These are phyloP conservation scores for Sebastiscus tertius DNA, from an alignment of 2,797 vertebrate species.

Conservation along the genomic window DNA sequence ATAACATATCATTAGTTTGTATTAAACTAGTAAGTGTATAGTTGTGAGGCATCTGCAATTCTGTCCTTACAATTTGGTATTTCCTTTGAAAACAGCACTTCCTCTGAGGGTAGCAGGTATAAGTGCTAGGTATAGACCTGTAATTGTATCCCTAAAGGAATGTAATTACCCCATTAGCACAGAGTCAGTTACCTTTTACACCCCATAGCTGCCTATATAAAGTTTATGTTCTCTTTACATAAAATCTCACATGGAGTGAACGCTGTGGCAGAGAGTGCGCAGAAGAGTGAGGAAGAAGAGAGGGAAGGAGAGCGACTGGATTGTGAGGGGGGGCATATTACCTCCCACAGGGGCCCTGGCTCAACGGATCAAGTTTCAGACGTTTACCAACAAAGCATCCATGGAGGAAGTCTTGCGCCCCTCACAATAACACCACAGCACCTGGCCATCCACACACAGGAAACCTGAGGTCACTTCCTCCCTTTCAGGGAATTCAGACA, in stretches of 20 bases:
- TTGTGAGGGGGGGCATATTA: slow-evolving; percentile 41
- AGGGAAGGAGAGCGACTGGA: slow-evolving; percentile 13
- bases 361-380: slow-evolving; percentile 74
- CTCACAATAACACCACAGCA: slow-evolving; percentile 76
- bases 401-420: slow-evolving; percentile 74
- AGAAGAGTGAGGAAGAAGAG: background rate
- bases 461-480: slow-evolving; percentile 83
- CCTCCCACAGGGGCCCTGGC: slow-evolving; percentile 66
- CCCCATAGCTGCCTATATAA: slow-evolving; percentile 52
- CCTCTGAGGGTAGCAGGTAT: slow-evolving; percentile 67
- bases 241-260: slow-evolving; percentile 28
- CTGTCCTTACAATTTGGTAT: slow-evolving; percentile 57
- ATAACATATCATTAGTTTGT: slow-evolving; percentile 56
- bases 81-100: slow-evolving; percentile 71
- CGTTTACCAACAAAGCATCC: slow-evolving; percentile 76
- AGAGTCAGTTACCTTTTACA: slow-evolving; percentile 60
- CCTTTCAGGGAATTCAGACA: slow-evolving; percentile 71
- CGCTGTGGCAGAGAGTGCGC: background rate
- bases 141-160: slow-evolving; percentile 71
- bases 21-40: slow-evolving; percentile 50
- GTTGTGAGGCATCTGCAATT: slow-evolving; percentile 46
- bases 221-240: slow-evolving; percentile 49
- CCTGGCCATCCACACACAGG: slow-evolving; percentile 79
- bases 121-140: slow-evolving; percentile 64
- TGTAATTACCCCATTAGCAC: slow-evolving; percentile 75